Evolutionary conservation across 2,888 invertebrate species (phyloP).

Genomic region (Helobdella robusta): DNA sequence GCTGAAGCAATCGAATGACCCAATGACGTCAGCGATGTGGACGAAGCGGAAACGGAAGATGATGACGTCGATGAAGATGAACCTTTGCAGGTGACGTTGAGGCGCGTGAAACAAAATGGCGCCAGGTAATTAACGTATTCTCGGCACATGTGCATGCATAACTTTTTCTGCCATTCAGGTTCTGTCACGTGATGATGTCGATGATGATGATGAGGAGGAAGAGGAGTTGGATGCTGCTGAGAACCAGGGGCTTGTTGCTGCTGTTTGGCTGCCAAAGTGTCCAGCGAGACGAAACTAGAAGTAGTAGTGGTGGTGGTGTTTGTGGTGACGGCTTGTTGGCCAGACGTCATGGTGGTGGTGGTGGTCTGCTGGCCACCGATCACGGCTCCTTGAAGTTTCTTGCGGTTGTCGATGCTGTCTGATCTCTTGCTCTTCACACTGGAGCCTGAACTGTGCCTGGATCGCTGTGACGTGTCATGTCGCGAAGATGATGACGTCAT

Average conservation of each 20-base stretch:
- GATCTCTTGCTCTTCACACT: slow-evolving; percentile 46
- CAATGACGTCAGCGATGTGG: no score
- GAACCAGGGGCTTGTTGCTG: not conserved
- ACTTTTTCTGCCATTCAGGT: slow-evolving; percentile 17
- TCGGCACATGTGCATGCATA: slow-evolving; percentile 21
- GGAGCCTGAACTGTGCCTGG: slow-evolving; percentile 51
- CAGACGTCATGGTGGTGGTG: not conserved
- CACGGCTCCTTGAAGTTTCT: slow-evolving; percentile 15
- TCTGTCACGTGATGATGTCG: no score
- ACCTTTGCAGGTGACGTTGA: slow-evolving; percentile 9
- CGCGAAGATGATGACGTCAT: not conserved
- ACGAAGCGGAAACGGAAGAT: no score
- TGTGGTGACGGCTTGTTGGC: not conserved
- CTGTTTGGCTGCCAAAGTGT: not conserved
- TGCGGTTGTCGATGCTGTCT: slow-evolving; percentile 39
- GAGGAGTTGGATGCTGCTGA: not conserved
- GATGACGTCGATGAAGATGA: no score
- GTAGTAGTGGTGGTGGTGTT: slow-evolving; percentile 46
- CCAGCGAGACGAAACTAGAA: slow-evolving; percentile 49
- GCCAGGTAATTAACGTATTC: slow-evolving; percentile 20
- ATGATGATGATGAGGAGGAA: not conserved
- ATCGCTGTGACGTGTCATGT: slow-evolving; percentile 39
- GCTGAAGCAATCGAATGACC: no score
- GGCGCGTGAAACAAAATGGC: slow-evolving; percentile 8
- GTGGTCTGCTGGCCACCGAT: not conserved